Percentiles rank a stretch among this genome's conserved stretches.
Conservation (phyloP, 2,888 invertebrate species). For the Tinea trinotella region DNA sequence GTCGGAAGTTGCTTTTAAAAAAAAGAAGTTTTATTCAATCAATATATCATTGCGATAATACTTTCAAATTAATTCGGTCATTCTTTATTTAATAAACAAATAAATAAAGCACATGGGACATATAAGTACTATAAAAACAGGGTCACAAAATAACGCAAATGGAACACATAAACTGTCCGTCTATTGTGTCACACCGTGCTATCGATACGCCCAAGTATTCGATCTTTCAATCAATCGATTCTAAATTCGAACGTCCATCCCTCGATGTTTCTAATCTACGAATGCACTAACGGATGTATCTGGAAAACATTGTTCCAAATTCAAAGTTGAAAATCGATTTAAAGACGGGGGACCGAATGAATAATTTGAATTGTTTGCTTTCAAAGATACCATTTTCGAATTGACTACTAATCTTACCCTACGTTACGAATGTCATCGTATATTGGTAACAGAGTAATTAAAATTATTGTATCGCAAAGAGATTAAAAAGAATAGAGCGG, state of each 20-base stretch:
- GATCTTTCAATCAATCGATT: conserved; percentile 25
- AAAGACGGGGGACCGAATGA: conserved; percentile 17
- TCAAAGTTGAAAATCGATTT: conserved; percentile 17
- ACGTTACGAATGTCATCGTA: no score
- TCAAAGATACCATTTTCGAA: not conserved
- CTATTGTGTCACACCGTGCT: conserved; percentile 13
- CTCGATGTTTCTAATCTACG: conserved; percentile 27
- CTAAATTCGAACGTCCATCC: conserved; percentile 21
- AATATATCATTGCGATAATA: no score
- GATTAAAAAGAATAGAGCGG: no score
- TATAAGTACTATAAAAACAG: not conserved
- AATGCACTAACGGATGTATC: conserved; percentile 27
- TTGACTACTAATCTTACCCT: not conserved
- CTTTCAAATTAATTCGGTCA: no score
- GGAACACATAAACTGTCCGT: not conserved
- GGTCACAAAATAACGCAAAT: not conserved
- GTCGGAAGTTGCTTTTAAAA: no score
- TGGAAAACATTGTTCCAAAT: conserved; percentile 39
- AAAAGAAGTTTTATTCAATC: no score
- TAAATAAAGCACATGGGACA: not conserved
- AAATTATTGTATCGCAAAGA: no score
- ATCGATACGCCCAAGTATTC: conserved; percentile 22
- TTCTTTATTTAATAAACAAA: no score
- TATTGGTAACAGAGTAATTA: no score
- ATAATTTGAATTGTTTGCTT: conserved; percentile 5